phyloP scores from a whole-genome alignment of 92 coral and sea anemone species.

The Porites rus region DNA sequence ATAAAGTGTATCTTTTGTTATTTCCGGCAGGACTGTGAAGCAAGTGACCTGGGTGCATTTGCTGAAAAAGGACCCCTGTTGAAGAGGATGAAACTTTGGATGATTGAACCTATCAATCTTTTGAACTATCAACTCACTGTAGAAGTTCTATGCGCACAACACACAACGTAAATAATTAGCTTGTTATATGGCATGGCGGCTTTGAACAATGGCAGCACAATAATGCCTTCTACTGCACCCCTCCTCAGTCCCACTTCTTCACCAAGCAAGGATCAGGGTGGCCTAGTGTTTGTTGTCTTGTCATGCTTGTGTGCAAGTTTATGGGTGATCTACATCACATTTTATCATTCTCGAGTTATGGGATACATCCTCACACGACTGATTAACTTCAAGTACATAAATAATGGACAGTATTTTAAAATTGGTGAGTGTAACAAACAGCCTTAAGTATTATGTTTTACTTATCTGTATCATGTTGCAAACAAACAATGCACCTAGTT shows the following conservation, averaged over 20 bases:
- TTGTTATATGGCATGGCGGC: neutral
- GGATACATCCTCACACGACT: constrained; percentile 85
- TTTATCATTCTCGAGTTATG: constrained; percentile 90
- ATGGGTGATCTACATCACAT: constrained; percentile 93
- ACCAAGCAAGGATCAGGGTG: constrained; percentile 1
- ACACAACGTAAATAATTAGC: neutral
- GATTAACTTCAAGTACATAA: constrained; percentile 81
- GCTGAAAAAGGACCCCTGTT: neutral
- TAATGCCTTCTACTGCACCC: neutral
- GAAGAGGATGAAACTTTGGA: neutral
- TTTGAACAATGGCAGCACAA: constrained; percentile 20
- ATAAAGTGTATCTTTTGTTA: neutral
- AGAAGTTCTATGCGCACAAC: neutral
- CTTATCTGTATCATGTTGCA: neutral
- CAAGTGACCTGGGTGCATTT: neutral
- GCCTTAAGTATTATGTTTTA: neutral
- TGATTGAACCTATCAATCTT: neutral
- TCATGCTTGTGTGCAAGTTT: constrained; percentile 83
- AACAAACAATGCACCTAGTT: no score
- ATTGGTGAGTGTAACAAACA: constrained; percentile 76
- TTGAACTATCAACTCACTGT: neutral
- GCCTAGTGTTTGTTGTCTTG: constrained; percentile 76
- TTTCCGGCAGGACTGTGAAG: constrained; percentile 3
- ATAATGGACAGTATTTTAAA: constrained; percentile 87
- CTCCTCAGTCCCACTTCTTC: neutral